Evolutionary conservation across 2,113 vertebrate genomes (phyloP).

Genomic region (Calidris pygmaea): DNA sequence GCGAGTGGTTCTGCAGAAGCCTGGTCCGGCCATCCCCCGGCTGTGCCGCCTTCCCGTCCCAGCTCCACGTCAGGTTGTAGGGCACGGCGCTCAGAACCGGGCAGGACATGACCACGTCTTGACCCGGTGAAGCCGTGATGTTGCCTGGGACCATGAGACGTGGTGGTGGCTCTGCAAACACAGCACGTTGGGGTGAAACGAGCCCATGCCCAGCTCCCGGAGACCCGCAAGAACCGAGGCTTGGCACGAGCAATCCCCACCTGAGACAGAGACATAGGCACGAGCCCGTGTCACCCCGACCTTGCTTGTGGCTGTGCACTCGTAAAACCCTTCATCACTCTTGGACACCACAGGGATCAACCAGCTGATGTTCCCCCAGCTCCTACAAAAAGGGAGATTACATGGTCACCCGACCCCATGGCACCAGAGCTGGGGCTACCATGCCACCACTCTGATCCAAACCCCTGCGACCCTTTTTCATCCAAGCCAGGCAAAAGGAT

Average conservation of each 20-base stretch:
- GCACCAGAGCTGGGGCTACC: background rate
- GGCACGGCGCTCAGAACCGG: constrained; percentile 74
- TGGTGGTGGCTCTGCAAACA: constrained; percentile 79
- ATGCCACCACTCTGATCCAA: background rate
- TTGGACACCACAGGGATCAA: constrained; percentile 79
- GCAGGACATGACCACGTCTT: constrained; percentile 80
- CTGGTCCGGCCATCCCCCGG: constrained; percentile 42
- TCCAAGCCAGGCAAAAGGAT: no score
- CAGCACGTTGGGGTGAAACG: rapidly evolving
- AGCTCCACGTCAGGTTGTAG: constrained; percentile 88
- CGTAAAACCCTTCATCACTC: constrained; percentile 83
- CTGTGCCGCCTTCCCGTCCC: constrained; percentile 65
- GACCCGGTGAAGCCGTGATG: constrained; percentile 80
- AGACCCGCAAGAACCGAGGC: rapidly evolving
- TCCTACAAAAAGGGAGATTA: constrained; percentile 64
- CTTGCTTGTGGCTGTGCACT: constrained; percentile 82
- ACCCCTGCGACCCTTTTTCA: no score
- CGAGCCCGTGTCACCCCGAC: constrained; percentile 78
- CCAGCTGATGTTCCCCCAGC: constrained; percentile 83
- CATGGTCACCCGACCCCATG: background rate
- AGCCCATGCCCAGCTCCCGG: rapidly evolving
- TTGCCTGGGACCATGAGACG: constrained; percentile 75
- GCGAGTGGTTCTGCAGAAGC: constrained; percentile 74
- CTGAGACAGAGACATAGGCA: constrained; percentile 80
- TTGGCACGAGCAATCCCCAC: constrained; percentile 49